These are phyloP conservation scores for Eristalis tenax DNA, from an alignment of 2,888 invertebrate species.

Conservation along the genomic window DNA sequence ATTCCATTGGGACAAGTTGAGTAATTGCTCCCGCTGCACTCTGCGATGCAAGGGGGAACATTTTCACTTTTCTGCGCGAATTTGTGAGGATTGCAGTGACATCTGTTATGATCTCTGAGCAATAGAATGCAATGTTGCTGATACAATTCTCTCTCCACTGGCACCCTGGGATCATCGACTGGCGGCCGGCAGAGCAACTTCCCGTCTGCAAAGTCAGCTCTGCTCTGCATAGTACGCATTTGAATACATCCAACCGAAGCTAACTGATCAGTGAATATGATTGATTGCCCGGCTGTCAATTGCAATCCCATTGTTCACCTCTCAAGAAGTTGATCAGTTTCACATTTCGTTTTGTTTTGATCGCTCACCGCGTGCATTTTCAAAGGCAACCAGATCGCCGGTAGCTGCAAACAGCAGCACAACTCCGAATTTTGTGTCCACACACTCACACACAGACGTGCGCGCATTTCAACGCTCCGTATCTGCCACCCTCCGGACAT, in stretches of 20 bases:
- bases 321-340: slow-evolving; percentile 71
- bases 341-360: slow-evolving; percentile 68
- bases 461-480: background rate
- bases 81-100: slow-evolving; percentile 1
- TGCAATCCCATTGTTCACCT: slow-evolving; percentile 65
- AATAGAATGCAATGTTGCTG: background rate
- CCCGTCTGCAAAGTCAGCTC: background rate
- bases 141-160: background rate
- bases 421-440: slow-evolving; percentile 44
- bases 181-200: background rate
- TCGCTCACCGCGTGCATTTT: slow-evolving; percentile 53
- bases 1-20: slow-evolving; percentile 43
- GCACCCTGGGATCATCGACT: background rate
- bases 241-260: slow-evolving; percentile 30
- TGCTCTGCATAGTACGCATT: slow-evolving; percentile 2
- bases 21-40: slow-evolving; percentile 31
- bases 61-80: background rate
- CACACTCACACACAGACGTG: background rate
- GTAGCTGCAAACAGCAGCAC: slow-evolving; percentile 22
- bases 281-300: slow-evolving; percentile 71
- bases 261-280: slow-evolving; percentile 69
- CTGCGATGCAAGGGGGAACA: background rate
- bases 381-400: slow-evolving; percentile 46
- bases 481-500: slow-evolving; percentile 14
- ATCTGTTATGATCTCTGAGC: slow-evolving; percentile 21